Conservation (phyloP, 2,797 vertebrate species). For the Myripristis murdjan region DNA sequence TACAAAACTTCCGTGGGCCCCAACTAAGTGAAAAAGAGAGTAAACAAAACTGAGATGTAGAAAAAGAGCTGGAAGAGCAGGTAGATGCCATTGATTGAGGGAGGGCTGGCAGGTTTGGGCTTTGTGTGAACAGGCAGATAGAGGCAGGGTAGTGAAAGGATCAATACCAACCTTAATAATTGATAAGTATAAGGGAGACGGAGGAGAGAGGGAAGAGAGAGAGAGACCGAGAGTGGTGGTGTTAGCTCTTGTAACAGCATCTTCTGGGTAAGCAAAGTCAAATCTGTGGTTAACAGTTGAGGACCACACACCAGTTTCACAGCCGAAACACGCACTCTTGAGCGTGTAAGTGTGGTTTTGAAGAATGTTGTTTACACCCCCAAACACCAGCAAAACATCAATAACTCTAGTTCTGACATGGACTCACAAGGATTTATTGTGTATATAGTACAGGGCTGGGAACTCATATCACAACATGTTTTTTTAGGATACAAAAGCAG, state of each 20-base stretch:
- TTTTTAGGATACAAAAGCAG: conserved; percentile 27
- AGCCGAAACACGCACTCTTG: conserved; percentile 43
- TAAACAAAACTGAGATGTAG: conserved; percentile 71
- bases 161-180: conserved; percentile 90
- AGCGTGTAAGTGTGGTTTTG: conserved; percentile 65
- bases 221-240: conserved; percentile 61
- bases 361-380: conserved; percentile 62
- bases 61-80: conserved; percentile 60
- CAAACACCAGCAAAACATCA: conserved; percentile 65
- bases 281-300: conserved; percentile 83
- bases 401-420: conserved; percentile 39
- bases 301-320: conserved; percentile 64
- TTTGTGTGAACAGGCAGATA: conserved; percentile 87
- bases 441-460: conserved; percentile 21
- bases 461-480: conserved; percentile 22
- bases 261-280: conserved; percentile 85
- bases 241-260: conserved; percentile 80
- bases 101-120: conserved; percentile 82
- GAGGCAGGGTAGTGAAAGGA: conserved; percentile 86
- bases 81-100: conserved; percentile 83
- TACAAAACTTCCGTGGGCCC: conserved; percentile 56
- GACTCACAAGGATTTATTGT: conserved; percentile 3
- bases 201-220: conserved; percentile 63
- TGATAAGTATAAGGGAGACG: conserved; percentile 85
- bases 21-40: conserved; percentile 61